These are phyloP conservation scores for Drosophila peninsularis DNA, from an alignment of 2,888 invertebrate species.

Conservation along the genomic window DNA sequence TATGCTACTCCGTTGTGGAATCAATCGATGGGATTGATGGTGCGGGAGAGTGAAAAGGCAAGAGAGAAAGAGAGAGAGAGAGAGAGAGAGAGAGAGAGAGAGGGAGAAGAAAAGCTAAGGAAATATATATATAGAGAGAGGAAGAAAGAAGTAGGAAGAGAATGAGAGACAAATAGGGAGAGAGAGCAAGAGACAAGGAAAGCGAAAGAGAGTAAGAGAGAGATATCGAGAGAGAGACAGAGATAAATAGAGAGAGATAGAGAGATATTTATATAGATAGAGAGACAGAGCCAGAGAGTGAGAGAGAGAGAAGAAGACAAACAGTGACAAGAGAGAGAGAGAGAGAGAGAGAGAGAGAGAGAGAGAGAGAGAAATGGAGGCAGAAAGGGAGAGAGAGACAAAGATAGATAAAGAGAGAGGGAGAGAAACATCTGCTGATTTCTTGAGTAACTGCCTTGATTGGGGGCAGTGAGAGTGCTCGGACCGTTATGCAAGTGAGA, in stretches of 20 bases:
- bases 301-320: background rate
- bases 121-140: background rate
- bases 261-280: background rate
- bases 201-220: background rate
- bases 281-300: background rate
- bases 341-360: background rate
- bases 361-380: background rate
- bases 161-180: background rate
- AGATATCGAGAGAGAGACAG: background rate
- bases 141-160: background rate
- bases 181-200: background rate
- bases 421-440: background rate
- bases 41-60: too few species aligned
- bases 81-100: background rate
- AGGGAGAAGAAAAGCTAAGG: background rate
- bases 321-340: background rate
- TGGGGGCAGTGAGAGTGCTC: background rate
- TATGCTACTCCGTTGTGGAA: conserved; percentile 44
- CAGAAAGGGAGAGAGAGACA: background rate
- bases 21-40: conserved; percentile 10
- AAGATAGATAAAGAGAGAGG: background rate
- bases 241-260: background rate
- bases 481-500: background rate
- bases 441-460: background rate
- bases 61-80: background rate